phyloP scores from a whole-genome alignment of 2,888 invertebrate genomes.

The Scaptomyza polygonia region DNA sequence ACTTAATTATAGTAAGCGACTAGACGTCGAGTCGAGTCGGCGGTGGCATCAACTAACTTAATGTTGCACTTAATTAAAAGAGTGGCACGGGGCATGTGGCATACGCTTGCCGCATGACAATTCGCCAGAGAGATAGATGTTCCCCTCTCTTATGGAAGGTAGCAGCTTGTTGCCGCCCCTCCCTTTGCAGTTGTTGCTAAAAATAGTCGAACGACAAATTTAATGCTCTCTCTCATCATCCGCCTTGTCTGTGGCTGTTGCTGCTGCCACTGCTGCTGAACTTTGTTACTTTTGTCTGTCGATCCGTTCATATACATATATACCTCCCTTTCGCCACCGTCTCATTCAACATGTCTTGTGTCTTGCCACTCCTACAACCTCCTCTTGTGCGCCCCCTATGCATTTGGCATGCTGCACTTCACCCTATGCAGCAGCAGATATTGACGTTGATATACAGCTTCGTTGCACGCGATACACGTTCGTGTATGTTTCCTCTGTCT shows the following conservation, averaged over 20 bases:
- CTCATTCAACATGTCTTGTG: slow-evolving; percentile 38
- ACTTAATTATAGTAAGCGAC: slow-evolving; percentile 64
- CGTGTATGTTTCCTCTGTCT: not conserved
- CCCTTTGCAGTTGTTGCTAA: slow-evolving; percentile 44
- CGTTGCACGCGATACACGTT: slow-evolving; percentile 71
- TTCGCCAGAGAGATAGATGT: not conserved
- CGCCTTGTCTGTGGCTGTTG: slow-evolving; percentile 44
- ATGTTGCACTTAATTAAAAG: slow-evolving; percentile 80
- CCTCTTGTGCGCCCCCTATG: slow-evolving; percentile 60
- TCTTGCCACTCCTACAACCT: slow-evolving; percentile 62
- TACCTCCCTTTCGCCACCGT: too few species aligned
- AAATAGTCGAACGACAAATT: slow-evolving; percentile 61
- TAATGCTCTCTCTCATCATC: slow-evolving; percentile 15
- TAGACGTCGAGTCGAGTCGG: slow-evolving; percentile 26
- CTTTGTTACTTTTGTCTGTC: slow-evolving; percentile 74
- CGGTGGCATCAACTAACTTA: slow-evolving; percentile 69
- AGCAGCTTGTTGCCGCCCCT: not conserved
- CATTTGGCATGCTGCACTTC: slow-evolving; percentile 73
- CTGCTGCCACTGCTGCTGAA: slow-evolving; percentile 58
- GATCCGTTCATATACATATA: slow-evolving; percentile 11
- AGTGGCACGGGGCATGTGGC: slow-evolving; percentile 38
- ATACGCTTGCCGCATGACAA: slow-evolving; percentile 47
- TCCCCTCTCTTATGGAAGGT: not conserved
- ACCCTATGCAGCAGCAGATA: slow-evolving; percentile 72
- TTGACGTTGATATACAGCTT: slow-evolving; percentile 79